Percentiles rank a stretch among this genome's conserved stretches.
phyloP scores from a whole-genome alignment of 1,140 invertebrate genomes.

The Trichonephila clavata region DNA sequence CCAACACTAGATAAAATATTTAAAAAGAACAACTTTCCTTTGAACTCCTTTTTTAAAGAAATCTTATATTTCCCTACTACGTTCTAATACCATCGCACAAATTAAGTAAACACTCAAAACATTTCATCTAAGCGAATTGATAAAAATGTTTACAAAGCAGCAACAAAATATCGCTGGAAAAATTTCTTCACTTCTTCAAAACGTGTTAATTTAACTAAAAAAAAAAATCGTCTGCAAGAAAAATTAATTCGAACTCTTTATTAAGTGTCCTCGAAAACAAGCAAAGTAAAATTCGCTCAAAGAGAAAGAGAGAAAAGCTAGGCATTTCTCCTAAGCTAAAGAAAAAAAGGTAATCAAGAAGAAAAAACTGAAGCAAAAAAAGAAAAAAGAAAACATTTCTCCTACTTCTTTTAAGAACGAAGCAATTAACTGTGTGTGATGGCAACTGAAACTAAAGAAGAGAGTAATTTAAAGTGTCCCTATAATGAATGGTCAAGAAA shows the following conservation, averaged over 20 bases:
- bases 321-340: background rate
- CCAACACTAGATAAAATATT: too few relatives aligned
- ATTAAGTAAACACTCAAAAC: too few relatives aligned
- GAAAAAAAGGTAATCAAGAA: background rate
- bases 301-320: background rate
- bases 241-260: background rate
- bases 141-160: too few relatives aligned
- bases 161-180: too few relatives aligned
- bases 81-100: too few relatives aligned
- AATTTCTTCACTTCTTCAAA: too few relatives aligned
- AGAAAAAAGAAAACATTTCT: background rate
- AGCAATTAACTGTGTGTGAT: constrained; percentile 9
- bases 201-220: too few relatives aligned
- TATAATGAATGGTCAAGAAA: background rate
- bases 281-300: too few relatives aligned
- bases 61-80: too few relatives aligned
- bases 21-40: too few relatives aligned
- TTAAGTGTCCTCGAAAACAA: background rate
- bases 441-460: background rate
- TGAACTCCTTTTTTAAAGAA: too few relatives aligned
- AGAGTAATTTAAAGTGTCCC: constrained; percentile 17
- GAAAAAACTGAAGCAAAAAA: background rate
- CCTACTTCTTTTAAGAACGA: background rate
- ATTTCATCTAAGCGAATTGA: too few relatives aligned
- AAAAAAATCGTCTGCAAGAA: background rate